A percentile compares a stretch with the other conserved stretches of the same genome.
phyloP scores from a whole-genome alignment of 2,797 vertebrate genomes.

The Tauraco hartlaubi region DNA sequence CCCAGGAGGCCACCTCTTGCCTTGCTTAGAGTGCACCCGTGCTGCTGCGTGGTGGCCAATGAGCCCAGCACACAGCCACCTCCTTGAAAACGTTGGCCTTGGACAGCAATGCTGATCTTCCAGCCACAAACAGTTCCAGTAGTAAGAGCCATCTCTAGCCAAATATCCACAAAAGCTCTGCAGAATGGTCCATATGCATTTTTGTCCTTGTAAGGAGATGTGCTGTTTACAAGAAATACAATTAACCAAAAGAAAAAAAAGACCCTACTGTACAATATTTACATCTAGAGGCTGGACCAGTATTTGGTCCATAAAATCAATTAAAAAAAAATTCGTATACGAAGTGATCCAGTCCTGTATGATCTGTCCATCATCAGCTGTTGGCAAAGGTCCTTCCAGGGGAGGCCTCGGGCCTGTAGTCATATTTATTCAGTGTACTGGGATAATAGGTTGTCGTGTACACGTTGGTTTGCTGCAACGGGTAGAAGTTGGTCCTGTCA shows the following conservation, averaged over 20 bases:
- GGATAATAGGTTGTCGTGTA: conserved; percentile 99
- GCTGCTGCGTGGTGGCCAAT: background rate
- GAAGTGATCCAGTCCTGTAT: conserved; percentile 62
- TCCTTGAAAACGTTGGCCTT: background rate
- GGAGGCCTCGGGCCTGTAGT: conserved; percentile 95
- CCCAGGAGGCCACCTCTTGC: background rate
- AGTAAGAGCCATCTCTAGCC: conserved; percentile 56
- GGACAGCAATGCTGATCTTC: conserved; percentile 35
- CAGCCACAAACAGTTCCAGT: conserved; percentile 42
- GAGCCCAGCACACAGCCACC: background rate
- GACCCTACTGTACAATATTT: conserved; percentile 76
- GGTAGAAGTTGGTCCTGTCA: conserved; percentile 95
- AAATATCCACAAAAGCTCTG: conserved; percentile 49
- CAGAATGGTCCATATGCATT: conserved; percentile 53
- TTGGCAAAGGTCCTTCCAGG: conserved; percentile 96
- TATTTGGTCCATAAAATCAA: conserved; percentile 76
- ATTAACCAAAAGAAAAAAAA: conserved; percentile 48
- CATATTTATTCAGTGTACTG: conserved; percentile 92
- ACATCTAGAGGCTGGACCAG: conserved; percentile 68
- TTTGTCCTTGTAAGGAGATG: conserved; percentile 74
- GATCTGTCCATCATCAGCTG: conserved; percentile 86
- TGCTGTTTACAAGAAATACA: conserved; percentile 72
- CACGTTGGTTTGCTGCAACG: conserved; percentile 95
- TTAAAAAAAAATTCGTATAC: conserved; percentile 66
- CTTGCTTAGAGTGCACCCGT: background rate